phyloP scores from a whole-genome alignment of 1,140 invertebrate species.

The Euschistus heros region DNA sequence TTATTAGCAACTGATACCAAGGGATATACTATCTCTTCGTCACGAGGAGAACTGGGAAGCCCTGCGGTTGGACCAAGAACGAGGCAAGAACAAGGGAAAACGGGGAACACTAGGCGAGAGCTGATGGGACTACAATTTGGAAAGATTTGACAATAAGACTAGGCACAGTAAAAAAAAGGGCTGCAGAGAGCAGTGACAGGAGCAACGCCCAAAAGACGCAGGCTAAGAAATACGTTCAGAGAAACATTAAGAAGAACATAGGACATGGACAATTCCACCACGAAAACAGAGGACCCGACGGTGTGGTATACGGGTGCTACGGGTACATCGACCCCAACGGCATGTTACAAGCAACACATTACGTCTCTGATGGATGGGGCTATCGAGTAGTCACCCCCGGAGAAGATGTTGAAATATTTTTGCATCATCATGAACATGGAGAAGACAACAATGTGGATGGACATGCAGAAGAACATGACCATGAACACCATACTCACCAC shows the following conservation, averaged over 20 bases:
- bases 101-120: no score
- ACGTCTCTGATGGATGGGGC: slow-evolving; percentile 64
- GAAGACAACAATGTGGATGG: slow-evolving; percentile 19
- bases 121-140: no score
- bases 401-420: slow-evolving; percentile 55
- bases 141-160: no score
- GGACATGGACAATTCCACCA: slow-evolving; percentile 67
- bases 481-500: slow-evolving; percentile 38
- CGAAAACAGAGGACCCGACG: slow-evolving; percentile 57
- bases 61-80: background rate
- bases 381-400: slow-evolving; percentile 58
- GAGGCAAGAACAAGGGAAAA: no score
- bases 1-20: background rate
- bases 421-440: slow-evolving; percentile 34
- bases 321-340: slow-evolving; percentile 60
- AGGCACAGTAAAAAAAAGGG: no score
- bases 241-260: slow-evolving; percentile 39
- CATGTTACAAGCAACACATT: slow-evolving; percentile 54
- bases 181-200: no score
- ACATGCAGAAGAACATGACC: slow-evolving; percentile 26
- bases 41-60: background rate
- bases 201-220: background rate
- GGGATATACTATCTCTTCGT: background rate
- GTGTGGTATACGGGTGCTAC: slow-evolving; percentile 67
- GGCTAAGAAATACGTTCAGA: background rate